A percentile compares a stretch with the other conserved stretches of the same genome.
These are phyloP conservation scores for Andrena haemorrhoa DNA, from an alignment of 2,888 invertebrate genomes.

Conservation along the genomic window DNA sequence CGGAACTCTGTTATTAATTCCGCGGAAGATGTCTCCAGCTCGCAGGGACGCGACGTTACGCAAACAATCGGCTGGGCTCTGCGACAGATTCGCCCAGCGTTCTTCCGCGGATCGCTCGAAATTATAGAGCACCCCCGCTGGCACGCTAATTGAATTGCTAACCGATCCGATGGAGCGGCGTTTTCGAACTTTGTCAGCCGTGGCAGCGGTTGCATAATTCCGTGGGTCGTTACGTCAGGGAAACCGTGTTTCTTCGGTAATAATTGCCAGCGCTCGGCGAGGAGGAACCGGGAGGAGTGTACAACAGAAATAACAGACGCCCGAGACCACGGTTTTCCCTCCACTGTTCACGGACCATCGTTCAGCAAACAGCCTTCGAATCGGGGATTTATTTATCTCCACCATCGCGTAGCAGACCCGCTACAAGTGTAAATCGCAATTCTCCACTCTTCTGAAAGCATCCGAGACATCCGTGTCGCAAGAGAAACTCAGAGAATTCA, in stretches of 20 bases:
- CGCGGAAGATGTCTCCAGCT: no score
- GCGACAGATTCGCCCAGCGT: neutral
- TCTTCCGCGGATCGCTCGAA: slow-evolving; percentile 19
- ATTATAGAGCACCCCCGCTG: neutral
- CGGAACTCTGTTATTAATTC: no score
- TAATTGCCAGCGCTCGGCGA: slow-evolving; percentile 21
- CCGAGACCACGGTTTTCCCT: neutral
- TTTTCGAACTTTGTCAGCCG: slow-evolving; percentile 33
- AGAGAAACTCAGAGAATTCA: no score
- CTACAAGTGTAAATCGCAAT: neutral
- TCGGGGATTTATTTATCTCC: slow-evolving; percentile 6
- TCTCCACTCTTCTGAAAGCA: neutral
- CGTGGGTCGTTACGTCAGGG: slow-evolving; percentile 10
- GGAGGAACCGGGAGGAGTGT: neutral
- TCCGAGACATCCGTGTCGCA: neutral
- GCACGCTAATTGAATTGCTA: slow-evolving; percentile 39
- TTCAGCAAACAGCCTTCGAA: neutral
- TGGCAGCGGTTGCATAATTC: slow-evolving; percentile 31
- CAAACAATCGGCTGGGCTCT: neutral
- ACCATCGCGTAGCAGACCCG: neutral
- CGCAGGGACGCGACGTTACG: neutral
- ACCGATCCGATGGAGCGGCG: slow-evolving; percentile 18
- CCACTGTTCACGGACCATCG: neutral
- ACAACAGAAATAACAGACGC: slow-evolving; percentile 9
- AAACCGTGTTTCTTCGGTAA: slow-evolving; percentile 27